A percentile compares a stretch with the other conserved stretches of the same genome.
Evolutionary conservation across 92 coral and sea anemone species (phyloP).

Genomic region (Galaxea fascicularis): DNA sequence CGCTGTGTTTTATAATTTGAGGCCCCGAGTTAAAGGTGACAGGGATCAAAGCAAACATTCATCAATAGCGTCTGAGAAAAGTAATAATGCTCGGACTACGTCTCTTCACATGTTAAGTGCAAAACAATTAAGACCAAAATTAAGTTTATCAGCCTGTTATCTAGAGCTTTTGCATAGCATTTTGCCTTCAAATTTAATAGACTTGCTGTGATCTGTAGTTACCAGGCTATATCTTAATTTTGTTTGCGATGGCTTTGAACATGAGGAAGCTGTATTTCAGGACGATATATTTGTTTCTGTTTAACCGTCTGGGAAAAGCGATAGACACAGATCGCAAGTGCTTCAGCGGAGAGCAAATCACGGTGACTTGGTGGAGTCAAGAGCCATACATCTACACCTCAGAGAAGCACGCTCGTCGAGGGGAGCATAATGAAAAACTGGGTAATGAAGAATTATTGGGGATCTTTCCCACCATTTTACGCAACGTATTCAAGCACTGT

Average conservation of each 20-base stretch:
- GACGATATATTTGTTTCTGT: constrained; percentile 9
- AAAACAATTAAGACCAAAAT: no score
- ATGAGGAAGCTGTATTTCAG: background rate
- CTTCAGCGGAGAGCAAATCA: constrained; percentile 33
- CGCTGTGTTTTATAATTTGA: background rate
- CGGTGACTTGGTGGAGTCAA: constrained; percentile 73
- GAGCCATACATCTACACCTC: constrained; percentile 73
- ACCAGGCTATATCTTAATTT: no score
- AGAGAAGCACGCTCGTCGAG: background rate
- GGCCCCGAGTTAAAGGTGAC: background rate
- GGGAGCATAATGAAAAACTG: background rate
- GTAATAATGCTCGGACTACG: no score
- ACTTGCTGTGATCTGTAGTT: no score
- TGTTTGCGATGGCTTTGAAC: background rate
- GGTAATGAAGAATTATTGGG: constrained; percentile 17
- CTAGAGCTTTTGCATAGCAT: no score
- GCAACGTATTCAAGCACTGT: constrained; percentile 53
- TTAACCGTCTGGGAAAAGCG: background rate
- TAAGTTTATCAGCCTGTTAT: no score
- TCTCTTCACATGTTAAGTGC: no score
- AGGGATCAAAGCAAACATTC: background rate
- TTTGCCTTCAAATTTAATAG: no score
- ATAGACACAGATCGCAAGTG: constrained; percentile 54
- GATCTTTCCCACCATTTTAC: constrained; percentile 63
- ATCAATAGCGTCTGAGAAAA: no score